Conservation (phyloP, 2,888 invertebrate species). For the Athalia rosae region DNA sequence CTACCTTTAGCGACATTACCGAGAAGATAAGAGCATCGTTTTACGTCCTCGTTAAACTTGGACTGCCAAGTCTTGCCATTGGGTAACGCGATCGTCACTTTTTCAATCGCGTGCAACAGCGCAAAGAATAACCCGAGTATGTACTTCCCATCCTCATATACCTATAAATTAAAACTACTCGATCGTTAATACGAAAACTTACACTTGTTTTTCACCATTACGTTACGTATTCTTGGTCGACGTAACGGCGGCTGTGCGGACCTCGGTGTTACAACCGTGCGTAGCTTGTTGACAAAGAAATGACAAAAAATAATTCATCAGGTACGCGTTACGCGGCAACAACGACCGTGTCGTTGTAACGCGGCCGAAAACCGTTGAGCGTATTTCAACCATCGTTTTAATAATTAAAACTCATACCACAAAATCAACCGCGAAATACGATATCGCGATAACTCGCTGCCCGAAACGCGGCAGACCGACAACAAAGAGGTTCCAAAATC, state of each 20-base stretch:
- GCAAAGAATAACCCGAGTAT: constrained; percentile 5
- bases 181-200: neutral
- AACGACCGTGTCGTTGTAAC: no score
- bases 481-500: neutral
- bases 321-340: no score
- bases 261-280: no score
- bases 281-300: no score
- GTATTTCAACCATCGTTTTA: no score
- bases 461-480: neutral
- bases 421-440: no score
- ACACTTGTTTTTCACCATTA: neutral
- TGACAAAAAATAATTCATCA: no score
- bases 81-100: constrained; percentile 35
- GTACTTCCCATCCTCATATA: constrained; percentile 12
- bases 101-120: constrained; percentile 14
- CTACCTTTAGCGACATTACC: constrained; percentile 40
- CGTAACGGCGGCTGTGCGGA: no score
- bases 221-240: no score
- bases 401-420: no score
- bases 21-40: constrained; percentile 34
- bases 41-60: constrained; percentile 40
- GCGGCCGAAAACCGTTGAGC: no score
- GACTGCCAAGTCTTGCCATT: constrained; percentile 30
- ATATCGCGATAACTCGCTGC: no score
- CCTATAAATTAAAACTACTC: neutral